Base-by-base conservation (phyloP, 1,140 invertebrate species). In the Bombus pascuorum region DNA sequence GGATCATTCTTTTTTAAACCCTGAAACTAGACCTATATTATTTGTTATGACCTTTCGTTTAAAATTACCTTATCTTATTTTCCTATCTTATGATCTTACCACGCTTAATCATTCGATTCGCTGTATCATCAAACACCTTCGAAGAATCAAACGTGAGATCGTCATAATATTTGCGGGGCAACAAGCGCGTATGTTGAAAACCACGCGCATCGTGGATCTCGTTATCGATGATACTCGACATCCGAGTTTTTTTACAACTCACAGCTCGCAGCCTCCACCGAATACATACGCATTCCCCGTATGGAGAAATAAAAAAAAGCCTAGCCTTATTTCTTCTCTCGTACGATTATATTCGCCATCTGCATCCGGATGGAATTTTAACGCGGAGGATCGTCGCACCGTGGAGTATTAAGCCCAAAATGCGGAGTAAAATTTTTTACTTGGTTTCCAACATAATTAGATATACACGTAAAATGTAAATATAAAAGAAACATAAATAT, bases 361-460 rank as follows among this genome's bases (percentile, higher is more conserved):
- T 53, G 53, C 28, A 66, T 66, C 13, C 13, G 62, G 82, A 78
- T 84, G 66, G 47, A 78, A 78, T 78, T 84, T 83, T 84, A 70
- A 68, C 65, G 74, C 37, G 22, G 15, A 53, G 28, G 32, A 32
- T 42, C 3, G 22, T 13, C 13, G 6, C 25, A 15, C 53, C 32
- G 57, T 70, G 37, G 62, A 42, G 57, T 59, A 28, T 62, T 62
- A 25, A 12, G 59, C 28, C 25, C 59, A 62, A 12, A 62, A 62
- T 4, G 25, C 12, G 25, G 59, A 10, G 25, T 28, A 62, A 62
- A n/a, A 62, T 62, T 62, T 25, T 59, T 25, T 28, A 59, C 57
- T 53, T 53, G 18, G 47, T 53, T 53, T 53, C 47, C 47, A 53
- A 53, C 47, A 53, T 53, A 53, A 53, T 53, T 53, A 59, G 57